Evolutionary conservation across 1,140 invertebrate genomes (phyloP), one percentile per base, ranked within the genome.

Genomic region (Drosophila virilis): DNA sequence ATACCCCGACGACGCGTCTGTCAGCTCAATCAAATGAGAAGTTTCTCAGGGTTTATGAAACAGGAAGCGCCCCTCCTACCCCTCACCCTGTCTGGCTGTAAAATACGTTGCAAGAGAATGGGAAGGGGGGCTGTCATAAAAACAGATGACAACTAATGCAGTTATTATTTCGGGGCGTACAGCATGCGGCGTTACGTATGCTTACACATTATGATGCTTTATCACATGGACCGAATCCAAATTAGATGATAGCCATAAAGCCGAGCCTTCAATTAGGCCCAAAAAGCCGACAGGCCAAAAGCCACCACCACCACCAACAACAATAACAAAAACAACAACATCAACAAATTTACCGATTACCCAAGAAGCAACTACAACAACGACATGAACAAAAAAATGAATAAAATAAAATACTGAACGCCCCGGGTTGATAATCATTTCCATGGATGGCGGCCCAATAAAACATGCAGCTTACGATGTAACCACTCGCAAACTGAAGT

Each of bases 391-490:
- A 45, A 33, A 33, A 15, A 43, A 58, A 70, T 50, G 33, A 55
- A 37, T 46, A 33, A 15, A 12, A 37, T 28, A 28, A 28, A 48
- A 17, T 28, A 17, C 51, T 52, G 55, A 68, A 58, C 48, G 42
- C 22, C 22, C 6, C 52, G 69, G 54, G 60, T 65, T 68, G 67
- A 75, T 75, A 75, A 75, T 75, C 67, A 75, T 75, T 75, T 64
- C 45, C 45, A 71, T 55, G 52, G 57, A 40, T 45, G 62, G 17
- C 58, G 52, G 72, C 50, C 80, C 83, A 86, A 86, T 86, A 86
- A 86, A 86, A 86, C 83, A 86, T 79, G 72, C 76, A 68, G 83
- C 83, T 88, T 86, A 88, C 84, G 83, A 88, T 59, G 57, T 33
- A 45, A 59, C 42, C 57, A 59, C 42, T 46, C 42, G 42, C 57